phyloP scores from a whole-genome alignment of 1,140 invertebrate genomes.

The Drosophila kurseongensis region DNA sequence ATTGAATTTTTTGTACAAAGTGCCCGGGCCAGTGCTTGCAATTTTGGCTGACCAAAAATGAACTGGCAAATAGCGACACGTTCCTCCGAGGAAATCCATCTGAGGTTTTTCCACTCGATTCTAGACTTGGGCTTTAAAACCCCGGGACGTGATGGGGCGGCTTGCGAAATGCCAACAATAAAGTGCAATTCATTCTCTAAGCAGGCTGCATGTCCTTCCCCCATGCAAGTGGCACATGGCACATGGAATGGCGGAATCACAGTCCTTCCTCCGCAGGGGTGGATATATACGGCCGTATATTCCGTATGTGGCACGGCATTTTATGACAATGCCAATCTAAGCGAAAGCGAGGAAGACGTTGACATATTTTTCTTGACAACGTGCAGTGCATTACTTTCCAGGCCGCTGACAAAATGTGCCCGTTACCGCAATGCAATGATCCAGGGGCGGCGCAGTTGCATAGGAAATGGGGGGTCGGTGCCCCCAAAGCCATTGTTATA shows the following conservation, averaged over 20 bases:
- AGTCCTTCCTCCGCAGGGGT: constrained; percentile 32
- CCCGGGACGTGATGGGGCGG: constrained; percentile 51
- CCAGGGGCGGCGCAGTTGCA: constrained; percentile 13
- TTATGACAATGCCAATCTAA: constrained; percentile 82
- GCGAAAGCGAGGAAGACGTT: constrained; percentile 67
- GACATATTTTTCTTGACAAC: constrained; percentile 73
- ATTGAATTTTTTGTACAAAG: constrained; percentile 74
- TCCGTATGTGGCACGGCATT: constrained; percentile 44
- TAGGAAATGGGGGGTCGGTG: not conserved
- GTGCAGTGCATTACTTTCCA: constrained; percentile 63
- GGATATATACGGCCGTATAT: not conserved
- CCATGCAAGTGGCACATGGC: constrained; percentile 29
- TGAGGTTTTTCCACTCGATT: constrained; percentile 58
- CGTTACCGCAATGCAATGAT: constrained; percentile 79
- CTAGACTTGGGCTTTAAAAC: constrained; percentile 49
- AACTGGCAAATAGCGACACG: constrained; percentile 63
- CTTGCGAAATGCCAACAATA: constrained; percentile 75
- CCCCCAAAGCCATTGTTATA: not conserved
- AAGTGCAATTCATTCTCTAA: constrained; percentile 79
- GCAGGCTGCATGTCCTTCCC: constrained; percentile 53
- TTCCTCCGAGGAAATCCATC: constrained; percentile 59
- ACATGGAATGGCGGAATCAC: constrained; percentile 52
- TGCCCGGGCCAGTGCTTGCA: constrained; percentile 20
- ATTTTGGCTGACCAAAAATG: constrained; percentile 36
- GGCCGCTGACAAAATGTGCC: constrained; percentile 74